Conservation (phyloP, 2,888 invertebrate genomes). For the Anagyrus pseudococci region DNA sequence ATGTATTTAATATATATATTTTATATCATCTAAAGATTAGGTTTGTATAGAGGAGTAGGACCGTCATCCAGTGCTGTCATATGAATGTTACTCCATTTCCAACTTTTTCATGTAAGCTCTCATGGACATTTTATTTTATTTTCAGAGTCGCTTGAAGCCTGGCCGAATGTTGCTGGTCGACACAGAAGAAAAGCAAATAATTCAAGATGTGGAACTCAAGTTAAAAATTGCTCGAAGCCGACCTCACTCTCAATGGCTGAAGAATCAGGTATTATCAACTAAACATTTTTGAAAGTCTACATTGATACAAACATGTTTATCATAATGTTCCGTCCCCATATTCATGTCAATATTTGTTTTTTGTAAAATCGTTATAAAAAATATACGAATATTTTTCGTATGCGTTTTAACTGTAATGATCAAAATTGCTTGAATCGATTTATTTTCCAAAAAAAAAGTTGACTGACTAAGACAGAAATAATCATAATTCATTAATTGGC, state of each 20-base stretch:
- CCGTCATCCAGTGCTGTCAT: conserved; percentile 56
- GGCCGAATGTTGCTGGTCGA: conserved; percentile 98
- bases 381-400: not conserved
- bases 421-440: conserved; percentile 38
- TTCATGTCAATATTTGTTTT: conserved; percentile 21
- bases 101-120: conserved; percentile 21
- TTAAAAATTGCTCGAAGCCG: conserved; percentile 83
- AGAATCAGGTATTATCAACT: conserved; percentile 74
- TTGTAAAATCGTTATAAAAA: conserved; percentile 8
- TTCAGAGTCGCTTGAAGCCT: conserved; percentile 93
- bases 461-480: conserved; percentile 25
- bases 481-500: conserved; percentile 33
- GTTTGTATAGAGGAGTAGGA: conserved; percentile 59
- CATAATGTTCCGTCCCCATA: conserved; percentile 9
- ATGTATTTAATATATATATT: conserved; percentile 50
- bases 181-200: conserved; percentile 86
- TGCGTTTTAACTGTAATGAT: not conserved
- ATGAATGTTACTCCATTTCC: conserved; percentile 43
- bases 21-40: conserved; percentile 56
- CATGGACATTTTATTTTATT: conserved; percentile 51
- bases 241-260: conserved; percentile 90
- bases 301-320: not conserved
- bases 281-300: not conserved
- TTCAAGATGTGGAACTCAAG: conserved; percentile 94
- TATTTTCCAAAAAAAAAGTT: conserved; percentile 32